Evolutionary conservation across 2,113 vertebrate species (phyloP).

Genomic region (Engystomops pustulosus): DNA sequence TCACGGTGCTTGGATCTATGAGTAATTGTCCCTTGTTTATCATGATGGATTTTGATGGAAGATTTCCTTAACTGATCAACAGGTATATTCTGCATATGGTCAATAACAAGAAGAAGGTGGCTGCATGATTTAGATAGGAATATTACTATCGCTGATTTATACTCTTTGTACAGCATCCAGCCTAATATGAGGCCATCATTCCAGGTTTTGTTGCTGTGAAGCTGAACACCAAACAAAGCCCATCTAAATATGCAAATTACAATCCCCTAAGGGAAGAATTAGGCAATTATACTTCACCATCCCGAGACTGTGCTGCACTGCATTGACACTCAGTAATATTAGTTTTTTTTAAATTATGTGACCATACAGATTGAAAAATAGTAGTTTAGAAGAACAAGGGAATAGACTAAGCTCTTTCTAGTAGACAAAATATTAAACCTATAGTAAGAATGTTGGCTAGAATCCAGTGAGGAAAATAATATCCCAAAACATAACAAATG

Average conservation of each 20-base stretch:
- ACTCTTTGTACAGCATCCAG: neutral
- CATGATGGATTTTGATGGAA: too few species aligned
- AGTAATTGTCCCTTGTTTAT: too few species aligned
- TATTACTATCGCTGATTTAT: neutral
- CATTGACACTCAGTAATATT: neutral
- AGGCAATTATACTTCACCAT: constrained; percentile 18
- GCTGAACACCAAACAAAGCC: constrained; percentile 20
- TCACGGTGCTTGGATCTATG: too few species aligned
- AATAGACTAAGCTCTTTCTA: neutral
- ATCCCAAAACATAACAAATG: too few species aligned
- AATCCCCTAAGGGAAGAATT: constrained; percentile 1
- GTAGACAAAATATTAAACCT: neutral
- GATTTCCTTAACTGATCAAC: too few species aligned
- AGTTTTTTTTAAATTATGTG: neutral
- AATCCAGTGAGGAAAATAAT: too few species aligned
- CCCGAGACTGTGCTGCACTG: neutral
- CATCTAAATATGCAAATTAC: constrained; percentile 25
- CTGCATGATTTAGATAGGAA: neutral
- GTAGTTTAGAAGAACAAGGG: neutral
- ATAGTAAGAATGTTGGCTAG: neutral
- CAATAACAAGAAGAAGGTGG: neutral
- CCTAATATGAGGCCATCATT: neutral
- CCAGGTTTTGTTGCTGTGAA: constrained; percentile 7
- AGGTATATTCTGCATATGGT: neutral
- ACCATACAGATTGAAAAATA: neutral